Evolutionary conservation across 2,888 invertebrate species (phyloP).

Genomic region (Magallana nippona): DNA sequence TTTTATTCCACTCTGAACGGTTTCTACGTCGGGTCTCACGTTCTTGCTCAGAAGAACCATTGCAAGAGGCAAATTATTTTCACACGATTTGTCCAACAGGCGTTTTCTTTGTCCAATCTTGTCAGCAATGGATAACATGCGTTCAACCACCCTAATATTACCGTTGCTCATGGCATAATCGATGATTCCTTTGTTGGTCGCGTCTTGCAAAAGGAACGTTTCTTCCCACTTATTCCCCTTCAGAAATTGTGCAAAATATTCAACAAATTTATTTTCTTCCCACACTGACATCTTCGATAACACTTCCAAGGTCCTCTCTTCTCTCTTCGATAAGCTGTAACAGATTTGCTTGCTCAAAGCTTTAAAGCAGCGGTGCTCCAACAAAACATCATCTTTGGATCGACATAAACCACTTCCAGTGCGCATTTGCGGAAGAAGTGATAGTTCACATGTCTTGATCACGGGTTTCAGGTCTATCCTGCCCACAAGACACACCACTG

Average conservation of each 20-base stretch:
- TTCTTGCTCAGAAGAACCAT: neutral
- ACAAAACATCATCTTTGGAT: neutral
- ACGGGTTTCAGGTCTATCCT: slow-evolving; percentile 8
- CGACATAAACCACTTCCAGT: neutral
- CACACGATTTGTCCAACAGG: neutral
- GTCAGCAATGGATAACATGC: neutral
- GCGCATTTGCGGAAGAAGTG: slow-evolving; percentile 1
- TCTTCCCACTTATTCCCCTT: neutral
- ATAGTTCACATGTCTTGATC: neutral
- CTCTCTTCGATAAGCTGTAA: neutral
- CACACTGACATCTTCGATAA: neutral
- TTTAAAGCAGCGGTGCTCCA: neutral
- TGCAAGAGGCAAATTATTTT: neutral
- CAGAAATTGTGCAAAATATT: neutral
- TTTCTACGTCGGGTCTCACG: neutral
- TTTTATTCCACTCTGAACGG: slow-evolving; percentile 4
- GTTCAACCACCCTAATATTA: neutral
- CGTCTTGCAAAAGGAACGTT: neutral
- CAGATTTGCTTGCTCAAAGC: neutral
- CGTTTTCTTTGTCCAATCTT: neutral
- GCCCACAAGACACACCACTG: neutral
- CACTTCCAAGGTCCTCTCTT: neutral
- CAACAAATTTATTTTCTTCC: neutral
- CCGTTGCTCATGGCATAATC: neutral
- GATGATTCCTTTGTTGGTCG: neutral